phyloP scores from a whole-genome alignment of 2,113 vertebrate species.

The Caretta caretta region DNA sequence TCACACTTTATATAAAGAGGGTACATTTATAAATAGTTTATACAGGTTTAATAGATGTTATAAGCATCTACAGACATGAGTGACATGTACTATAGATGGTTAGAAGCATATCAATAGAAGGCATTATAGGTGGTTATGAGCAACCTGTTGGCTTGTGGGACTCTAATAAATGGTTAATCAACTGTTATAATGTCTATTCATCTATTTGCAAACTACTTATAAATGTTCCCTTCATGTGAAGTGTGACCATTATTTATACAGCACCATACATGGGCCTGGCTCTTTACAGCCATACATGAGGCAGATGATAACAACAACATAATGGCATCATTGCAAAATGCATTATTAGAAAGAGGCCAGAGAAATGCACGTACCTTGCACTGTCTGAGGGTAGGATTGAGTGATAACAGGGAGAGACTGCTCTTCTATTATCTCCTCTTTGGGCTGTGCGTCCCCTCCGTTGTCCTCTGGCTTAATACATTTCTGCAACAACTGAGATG shows the following conservation, averaged over 20 bases:
- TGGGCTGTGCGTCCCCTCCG: neutral
- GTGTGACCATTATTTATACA: neutral
- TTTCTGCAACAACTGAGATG: neutral
- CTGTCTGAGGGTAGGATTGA: neutral
- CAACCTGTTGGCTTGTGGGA: neutral
- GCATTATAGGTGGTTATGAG: neutral
- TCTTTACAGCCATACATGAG: neutral
- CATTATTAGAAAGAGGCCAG: no score
- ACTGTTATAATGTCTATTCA: neutral
- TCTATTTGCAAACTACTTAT: neutral
- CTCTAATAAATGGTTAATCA: neutral
- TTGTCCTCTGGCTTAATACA: neutral
- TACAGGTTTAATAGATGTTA: neutral
- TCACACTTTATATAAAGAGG: neutral
- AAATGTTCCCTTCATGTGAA: neutral
- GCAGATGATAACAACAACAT: neutral
- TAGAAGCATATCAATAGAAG: neutral
- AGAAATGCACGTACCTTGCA: neutral
- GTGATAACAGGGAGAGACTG: neutral
- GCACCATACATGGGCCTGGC: neutral
- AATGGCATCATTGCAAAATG: neutral
- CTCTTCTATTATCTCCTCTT: slow-evolving; percentile 8
- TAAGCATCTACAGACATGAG: neutral
- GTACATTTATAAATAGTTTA: neutral
- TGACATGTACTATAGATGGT: neutral